These are phyloP conservation scores for Lissonota sp. DNA, from an alignment of 2,888 invertebrate species.

Conservation along the genomic window DNA sequence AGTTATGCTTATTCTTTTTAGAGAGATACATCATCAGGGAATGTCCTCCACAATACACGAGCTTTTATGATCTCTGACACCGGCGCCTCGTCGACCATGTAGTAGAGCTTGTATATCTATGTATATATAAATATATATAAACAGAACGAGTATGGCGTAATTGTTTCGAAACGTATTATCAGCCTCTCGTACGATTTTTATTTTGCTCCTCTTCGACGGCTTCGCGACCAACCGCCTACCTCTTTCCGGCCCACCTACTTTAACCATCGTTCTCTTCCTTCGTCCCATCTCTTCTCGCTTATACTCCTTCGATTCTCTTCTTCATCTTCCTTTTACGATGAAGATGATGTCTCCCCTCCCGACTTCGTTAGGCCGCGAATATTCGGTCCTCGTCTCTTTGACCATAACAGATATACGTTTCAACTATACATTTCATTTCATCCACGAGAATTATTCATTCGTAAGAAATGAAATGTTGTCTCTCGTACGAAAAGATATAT, in stretches of 20 bases:
- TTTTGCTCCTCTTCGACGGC: constrained; percentile 66
- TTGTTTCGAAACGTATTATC: constrained; percentile 77
- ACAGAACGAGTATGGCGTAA: constrained; percentile 67
- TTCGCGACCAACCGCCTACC: constrained; percentile 54
- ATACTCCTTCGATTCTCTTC: constrained; percentile 13
- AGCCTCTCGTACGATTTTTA: constrained; percentile 68
- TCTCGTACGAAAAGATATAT: constrained; percentile 2
- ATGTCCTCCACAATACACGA: neutral
- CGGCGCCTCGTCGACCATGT: neutral
- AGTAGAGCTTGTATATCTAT: too few species aligned
- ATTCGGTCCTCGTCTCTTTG: neutral
- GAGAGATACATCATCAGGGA: neutral
- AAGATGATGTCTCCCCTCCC: constrained; percentile 3
- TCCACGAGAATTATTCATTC: constrained; percentile 1
- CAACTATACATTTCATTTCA: neutral
- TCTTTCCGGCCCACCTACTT: constrained; percentile 60
- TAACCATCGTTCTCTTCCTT: constrained; percentile 42
- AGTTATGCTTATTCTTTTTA: too few species aligned
- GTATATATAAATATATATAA: too few species aligned
- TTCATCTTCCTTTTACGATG: constrained; percentile 17
- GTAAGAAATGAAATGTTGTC: neutral
- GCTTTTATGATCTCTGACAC: constrained; percentile 2
- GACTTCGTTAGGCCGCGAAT: neutral
- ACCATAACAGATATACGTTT: neutral
- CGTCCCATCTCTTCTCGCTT: constrained; percentile 23